Base-by-base conservation (phyloP, 2,888 invertebrate species). In the Uloborus plumipes region DNA sequence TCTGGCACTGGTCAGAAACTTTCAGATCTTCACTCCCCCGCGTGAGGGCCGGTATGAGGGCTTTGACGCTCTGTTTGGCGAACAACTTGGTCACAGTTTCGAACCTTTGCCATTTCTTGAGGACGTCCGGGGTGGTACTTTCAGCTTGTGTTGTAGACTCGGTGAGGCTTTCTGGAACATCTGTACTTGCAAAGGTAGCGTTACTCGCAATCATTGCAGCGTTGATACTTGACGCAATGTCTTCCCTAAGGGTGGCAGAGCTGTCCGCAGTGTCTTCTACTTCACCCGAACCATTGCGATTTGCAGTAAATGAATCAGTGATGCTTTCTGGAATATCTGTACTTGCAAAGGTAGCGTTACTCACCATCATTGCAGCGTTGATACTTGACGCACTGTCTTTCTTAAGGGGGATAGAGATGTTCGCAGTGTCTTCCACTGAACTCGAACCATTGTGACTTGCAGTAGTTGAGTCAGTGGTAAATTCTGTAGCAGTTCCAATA, bases 31-130 rank as follows among this genome's bases (percentile, higher is more conserved):
- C 26, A 20, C 64, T 55, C 4, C 20, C 22, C n/a, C 64, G 64
- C 16, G 75, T 74, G 3, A 81, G 50, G 0, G 55, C 59, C 11
- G 74, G 64, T 58, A 81, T n/a, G 14, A 81, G 15, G 20, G 16
- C 47, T 49, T 74, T 81, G n/a, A 81, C 47, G 1, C 20, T 14
- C 14, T 47, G 15, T 31, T 69, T 70, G 4, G 66, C 58, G 47
- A 74, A 58, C 13, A 39, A 0, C 50, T 81, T 81, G 1, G 58
- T 58, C 0, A 62, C 26, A 6, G 69, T 74, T 31, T 81, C 81
- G 0, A 81, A 64, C n/a, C 55, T 53, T 2, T 69, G 15, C 74
- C 74, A 81, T 58, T 81, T 81, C 64, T 74, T 47, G 2, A 78
- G 61, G 15, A 74, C 51, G 18, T 53, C 39, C 16, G 50, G n/a